Percentiles rank a stretch among this genome's conserved stretches.
These are phyloP conservation scores for Scolopax rusticola DNA, from an alignment of 2,797 vertebrate species.

Conservation along the genomic window DNA sequence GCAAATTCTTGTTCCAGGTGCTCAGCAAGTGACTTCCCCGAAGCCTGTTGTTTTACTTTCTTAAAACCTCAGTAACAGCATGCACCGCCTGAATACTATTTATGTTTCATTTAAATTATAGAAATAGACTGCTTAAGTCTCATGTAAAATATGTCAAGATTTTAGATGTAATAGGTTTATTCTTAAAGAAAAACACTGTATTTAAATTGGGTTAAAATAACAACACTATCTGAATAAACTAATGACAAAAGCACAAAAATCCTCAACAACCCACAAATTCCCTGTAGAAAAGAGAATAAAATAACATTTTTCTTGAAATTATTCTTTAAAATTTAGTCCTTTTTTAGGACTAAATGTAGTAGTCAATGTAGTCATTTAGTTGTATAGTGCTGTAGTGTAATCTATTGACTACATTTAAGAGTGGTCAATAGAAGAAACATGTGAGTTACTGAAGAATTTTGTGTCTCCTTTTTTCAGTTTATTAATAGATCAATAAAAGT, in stretches of 20 bases:
- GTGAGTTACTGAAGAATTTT: background rate
- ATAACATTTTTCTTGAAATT: background rate
- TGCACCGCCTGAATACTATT: background rate
- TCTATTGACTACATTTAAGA: no score
- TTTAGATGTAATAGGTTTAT: background rate
- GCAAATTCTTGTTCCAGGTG: constrained; percentile 62
- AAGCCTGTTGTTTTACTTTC: constrained; percentile 38
- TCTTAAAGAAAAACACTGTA: background rate
- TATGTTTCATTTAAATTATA: background rate
- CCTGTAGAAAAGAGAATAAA: background rate
- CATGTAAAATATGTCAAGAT: background rate
- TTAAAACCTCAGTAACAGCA: background rate
- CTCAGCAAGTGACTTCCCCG: constrained; percentile 50
- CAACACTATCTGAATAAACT: background rate
- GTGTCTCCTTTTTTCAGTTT: background rate
- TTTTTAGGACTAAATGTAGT: background rate
- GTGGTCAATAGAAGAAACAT: background rate
- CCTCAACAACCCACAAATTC: background rate
- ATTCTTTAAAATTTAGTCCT: background rate
- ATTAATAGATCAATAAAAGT: background rate
- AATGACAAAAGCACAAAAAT: background rate
- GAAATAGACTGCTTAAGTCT: background rate
- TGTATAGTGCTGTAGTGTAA: no score
- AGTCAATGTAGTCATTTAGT: no score
- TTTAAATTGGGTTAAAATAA: background rate